phyloP scores from a whole-genome alignment of 2,888 invertebrate species.

The Lumbricus terrestris region DNA sequence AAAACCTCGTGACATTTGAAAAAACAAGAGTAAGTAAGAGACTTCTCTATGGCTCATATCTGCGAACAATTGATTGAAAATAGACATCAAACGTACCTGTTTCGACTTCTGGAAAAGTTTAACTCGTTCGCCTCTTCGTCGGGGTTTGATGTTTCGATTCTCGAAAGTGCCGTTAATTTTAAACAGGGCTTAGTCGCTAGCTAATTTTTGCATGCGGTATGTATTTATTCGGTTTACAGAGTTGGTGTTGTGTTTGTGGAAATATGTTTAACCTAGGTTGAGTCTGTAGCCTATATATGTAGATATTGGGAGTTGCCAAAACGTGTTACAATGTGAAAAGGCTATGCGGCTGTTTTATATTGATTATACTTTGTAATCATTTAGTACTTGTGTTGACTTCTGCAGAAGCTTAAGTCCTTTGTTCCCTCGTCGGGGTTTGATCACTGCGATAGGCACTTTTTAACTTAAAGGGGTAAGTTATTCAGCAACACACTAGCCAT shows the following conservation, averaged over 20 bases:
- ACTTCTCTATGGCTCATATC: neutral
- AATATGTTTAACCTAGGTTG: neutral
- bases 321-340: neutral
- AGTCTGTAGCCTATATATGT: neutral
- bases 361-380: too few relatives aligned
- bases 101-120: neutral
- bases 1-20: neutral
- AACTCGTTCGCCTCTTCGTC: neutral
- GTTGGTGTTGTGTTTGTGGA: neutral
- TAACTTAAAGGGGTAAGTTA: too few relatives aligned
- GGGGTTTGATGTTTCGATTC: neutral
- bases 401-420: too few relatives aligned
- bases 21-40: neutral
- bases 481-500: too few relatives aligned
- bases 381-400: too few relatives aligned
- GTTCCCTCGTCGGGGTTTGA: too few relatives aligned
- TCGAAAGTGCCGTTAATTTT: neutral
- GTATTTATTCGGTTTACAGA: neutral
- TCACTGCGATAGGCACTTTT: too few relatives aligned
- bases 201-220: neutral
- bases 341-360: neutral
- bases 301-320: neutral
- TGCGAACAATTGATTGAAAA: neutral
- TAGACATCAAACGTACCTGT: neutral
- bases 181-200: too few relatives aligned